Evolutionary conservation across 2,888 invertebrate genomes (phyloP).

Genomic region (Pterobdella sp.): DNA sequence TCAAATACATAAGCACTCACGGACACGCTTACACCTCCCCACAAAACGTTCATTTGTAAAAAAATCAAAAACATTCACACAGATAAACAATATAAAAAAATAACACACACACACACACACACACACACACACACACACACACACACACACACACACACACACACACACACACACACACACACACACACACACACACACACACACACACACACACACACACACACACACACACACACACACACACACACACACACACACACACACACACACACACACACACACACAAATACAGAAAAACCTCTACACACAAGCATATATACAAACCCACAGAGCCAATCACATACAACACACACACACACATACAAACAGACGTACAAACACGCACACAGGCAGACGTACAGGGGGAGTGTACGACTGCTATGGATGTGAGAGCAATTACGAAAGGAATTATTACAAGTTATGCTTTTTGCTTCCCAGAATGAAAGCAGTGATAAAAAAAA

Average conservation of each 20-base stretch:
- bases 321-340: conserved; percentile 1
- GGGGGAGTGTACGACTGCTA: not conserved
- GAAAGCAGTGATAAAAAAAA: not conserved
- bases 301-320: conserved; percentile 10
- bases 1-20: conserved; percentile 2
- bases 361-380: conserved; percentile 5
- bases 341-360: conserved; percentile 8
- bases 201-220: conserved; percentile 14
- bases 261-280: conserved; percentile 19
- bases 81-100: not conserved
- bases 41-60: no score
- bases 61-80: conserved; percentile 8
- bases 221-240: conserved; percentile 18
- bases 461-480: no score
- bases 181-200: conserved; percentile 14
- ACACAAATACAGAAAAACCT: conserved; percentile 10
- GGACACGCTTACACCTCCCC: not conserved
- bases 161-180: conserved; percentile 15
- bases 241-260: conserved; percentile 18
- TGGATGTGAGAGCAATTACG: not conserved
- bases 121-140: conserved; percentile 15
- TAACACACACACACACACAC: conserved; percentile 14
- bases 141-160: conserved; percentile 14
- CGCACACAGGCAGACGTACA: conserved; percentile 1
- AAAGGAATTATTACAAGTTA: no score